Evolutionary conservation across 2,113 vertebrate species (phyloP).

Genomic region (Boleophthalmus pectinirostris): DNA sequence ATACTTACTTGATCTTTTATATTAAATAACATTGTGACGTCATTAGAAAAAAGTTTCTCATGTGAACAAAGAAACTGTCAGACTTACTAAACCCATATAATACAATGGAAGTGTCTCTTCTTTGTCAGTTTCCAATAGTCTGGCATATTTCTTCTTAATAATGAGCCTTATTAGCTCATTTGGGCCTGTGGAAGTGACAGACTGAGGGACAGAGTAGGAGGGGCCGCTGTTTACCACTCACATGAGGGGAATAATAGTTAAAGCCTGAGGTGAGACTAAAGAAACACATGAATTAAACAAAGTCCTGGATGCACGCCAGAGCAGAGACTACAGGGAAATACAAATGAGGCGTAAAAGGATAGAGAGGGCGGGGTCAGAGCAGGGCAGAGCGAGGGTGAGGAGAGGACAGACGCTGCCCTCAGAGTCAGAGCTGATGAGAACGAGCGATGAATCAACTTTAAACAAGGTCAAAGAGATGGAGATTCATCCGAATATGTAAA

Average conservation of each 20-base stretch:
- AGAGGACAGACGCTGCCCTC: conserved; percentile 30
- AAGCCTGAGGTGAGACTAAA: conserved; percentile 34
- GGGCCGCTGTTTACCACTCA: conserved; percentile 21
- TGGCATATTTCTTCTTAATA: not conserved
- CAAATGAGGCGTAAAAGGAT: conserved; percentile 52
- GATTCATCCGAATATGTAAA: too few species aligned
- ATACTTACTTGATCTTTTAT: too few species aligned
- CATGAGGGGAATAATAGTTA: conserved; percentile 39
- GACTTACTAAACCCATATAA: not conserved
- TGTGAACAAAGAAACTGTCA: not conserved
- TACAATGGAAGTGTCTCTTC: not conserved
- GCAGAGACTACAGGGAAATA: conserved; percentile 43
- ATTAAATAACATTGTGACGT: too few species aligned
- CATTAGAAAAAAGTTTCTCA: not conserved
- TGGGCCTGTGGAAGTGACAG: not conserved
- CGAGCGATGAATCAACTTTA: not conserved
- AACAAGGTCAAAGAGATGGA: not conserved
- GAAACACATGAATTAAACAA: conserved; percentile 48
- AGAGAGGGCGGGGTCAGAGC: conserved; percentile 7
- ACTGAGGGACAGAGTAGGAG: conserved; percentile 14
- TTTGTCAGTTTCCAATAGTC: not conserved
- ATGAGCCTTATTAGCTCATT: conserved; percentile 3
- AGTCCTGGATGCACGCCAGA: conserved; percentile 44
- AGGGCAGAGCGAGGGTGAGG: conserved; percentile 28
- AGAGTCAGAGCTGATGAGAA: not conserved